Base-by-base conservation (phyloP, 2,888 invertebrate species). In the Scaptomyza cyrtandrae region DNA sequence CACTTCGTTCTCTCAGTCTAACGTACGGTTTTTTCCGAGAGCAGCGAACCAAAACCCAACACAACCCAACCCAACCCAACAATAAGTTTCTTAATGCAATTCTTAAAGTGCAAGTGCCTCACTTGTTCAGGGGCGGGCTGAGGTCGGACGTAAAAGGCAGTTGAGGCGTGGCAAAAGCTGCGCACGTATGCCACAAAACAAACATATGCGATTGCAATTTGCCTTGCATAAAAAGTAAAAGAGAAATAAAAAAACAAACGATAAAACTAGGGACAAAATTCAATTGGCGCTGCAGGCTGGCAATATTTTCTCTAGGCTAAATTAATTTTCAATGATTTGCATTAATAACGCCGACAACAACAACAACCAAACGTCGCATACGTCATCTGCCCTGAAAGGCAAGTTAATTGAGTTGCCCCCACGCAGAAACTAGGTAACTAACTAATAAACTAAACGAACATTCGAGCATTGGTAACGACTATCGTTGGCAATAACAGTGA, bases 41-140 rank as follows among this genome's bases (percentile, higher is more conserved):
- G 62, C 80, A 71, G 58, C 66, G 56, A 75, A 68, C 52, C 55
- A 56, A 57, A 67, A 24, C 24, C 24, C 3, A 24, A 24, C 24
- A 1, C 3, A 24, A 19, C 19, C 19, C 19, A 39, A 37, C 54
- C 48, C 65, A 71, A 41, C 16, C 41, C 48, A 68, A 71, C 46
- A 79, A 71, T 61, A 45, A 41, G 45, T 49, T 67, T 65, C 67
- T 67, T 72, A 80, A 85, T 85, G 79, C 72, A 75, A 75, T 79
- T 71, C 76, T 78, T 85, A 55, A 87, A 79, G 79, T 78, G 71
- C 66, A 85, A 83, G 79, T 81, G 78, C 70, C 66, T 63, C 81
- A 78, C 72, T 85, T 80, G 71, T 24, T 24, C 49, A 5, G 39
- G 16, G 9, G 16, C 16, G 4, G 49, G 33, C 13, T 64, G 68